Evolutionary conservation across 2,113 vertebrate species (phyloP).

Genomic region (Sakesphorus luctuosus): DNA sequence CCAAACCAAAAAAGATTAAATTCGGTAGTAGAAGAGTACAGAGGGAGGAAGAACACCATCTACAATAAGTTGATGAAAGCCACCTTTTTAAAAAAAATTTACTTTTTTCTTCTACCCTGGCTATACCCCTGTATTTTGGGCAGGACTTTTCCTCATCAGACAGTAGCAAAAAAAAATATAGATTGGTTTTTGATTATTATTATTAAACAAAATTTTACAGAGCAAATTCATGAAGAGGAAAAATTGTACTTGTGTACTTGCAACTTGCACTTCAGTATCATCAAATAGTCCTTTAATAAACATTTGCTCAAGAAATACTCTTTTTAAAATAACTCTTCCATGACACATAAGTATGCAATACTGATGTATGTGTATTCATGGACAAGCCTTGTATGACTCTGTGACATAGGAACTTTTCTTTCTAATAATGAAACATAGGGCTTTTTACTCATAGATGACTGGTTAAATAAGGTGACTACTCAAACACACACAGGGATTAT

Average conservation of each 20-base stretch:
- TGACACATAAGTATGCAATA: background rate
- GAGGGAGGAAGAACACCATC: background rate
- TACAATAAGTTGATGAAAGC: background rate
- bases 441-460: rapidly evolving
- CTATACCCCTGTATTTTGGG: background rate
- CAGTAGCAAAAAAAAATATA: background rate
- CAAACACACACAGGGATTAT: background rate
- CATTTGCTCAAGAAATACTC: background rate
- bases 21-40: background rate
- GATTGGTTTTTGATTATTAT: background rate
- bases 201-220: background rate
- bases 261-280: background rate
- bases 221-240: background rate
- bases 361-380: background rate
- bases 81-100: background rate
- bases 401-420: background rate
- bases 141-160: background rate
- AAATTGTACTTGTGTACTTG: rapidly evolving
- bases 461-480: background rate
- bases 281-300: background rate
- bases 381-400: background rate
- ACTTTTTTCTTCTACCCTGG: background rate
- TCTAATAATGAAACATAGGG: background rate
- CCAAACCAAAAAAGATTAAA: background rate
- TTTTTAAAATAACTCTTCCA: background rate